Evolutionary conservation across 2,113 vertebrate genomes (phyloP).

Genomic region (Atrichornis clamosus): DNA sequence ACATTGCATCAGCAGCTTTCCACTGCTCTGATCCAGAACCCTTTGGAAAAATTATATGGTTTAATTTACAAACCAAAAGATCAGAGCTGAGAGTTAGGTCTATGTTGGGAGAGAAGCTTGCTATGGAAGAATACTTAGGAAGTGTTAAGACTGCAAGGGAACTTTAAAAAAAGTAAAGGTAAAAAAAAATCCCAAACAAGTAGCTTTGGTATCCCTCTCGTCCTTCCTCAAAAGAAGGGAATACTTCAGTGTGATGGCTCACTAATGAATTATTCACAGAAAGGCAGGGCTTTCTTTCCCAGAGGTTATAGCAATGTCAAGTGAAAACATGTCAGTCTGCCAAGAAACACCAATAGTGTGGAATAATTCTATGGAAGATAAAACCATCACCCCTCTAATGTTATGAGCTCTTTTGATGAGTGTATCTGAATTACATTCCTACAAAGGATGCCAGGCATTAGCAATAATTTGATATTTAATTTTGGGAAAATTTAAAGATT

Average conservation of each 20-base stretch:
- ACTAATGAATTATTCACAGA: background rate
- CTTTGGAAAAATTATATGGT: background rate
- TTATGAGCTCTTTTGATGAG: background rate
- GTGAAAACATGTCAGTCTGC: constrained; percentile 32
- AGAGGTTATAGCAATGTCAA: constrained; percentile 41
- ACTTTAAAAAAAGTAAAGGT: background rate
- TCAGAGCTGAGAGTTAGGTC: background rate
- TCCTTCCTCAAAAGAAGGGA: background rate
- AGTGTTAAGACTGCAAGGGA: background rate
- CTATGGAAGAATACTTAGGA: background rate
- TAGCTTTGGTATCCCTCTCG: background rate
- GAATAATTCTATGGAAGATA: constrained; percentile 7
- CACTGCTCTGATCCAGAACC: background rate
- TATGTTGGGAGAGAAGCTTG: background rate
- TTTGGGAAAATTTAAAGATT: background rate
- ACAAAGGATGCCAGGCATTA: background rate
- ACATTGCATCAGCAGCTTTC: background rate
- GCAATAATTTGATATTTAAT: background rate
- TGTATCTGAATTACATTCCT: background rate
- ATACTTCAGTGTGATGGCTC: background rate
- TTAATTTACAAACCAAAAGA: background rate
- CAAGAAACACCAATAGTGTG: constrained; percentile 26
- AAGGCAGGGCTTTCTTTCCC: background rate
- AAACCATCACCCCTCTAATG: background rate
- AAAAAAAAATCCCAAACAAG: background rate